Evolutionary conservation across 2,797 vertebrate genomes (phyloP), one percentile per base, ranked within the genome.

Genomic region (Peromyscus eremicus): DNA sequence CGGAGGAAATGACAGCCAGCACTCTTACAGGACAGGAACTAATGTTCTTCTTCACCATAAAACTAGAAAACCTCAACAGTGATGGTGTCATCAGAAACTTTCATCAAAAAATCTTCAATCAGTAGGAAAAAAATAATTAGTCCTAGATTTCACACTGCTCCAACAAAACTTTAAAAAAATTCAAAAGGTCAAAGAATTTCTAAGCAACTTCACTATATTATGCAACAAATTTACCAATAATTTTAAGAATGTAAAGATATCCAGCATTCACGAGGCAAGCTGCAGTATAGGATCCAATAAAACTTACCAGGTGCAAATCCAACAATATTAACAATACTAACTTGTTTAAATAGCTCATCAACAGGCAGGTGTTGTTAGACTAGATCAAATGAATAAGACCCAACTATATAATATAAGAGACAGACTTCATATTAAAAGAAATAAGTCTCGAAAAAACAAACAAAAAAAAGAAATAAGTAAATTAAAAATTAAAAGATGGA

Each of bases 121-220:
- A 70, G 9, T 11, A 60, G 32, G 43, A 34, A 60, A 85, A 70
- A 92, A 77, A 71, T 81, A 64, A 82, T 49, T 87, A 94, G 66
- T 9, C 13, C 34, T 57, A 95, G 2, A 71, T 23, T 83, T 84
- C 85, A 94, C 27, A n/a, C 60, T 76, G 55, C 8, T 6, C 57
- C 55, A 92, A 21, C 93, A 86, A 94, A 86, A 95, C 80, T 64
- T 76, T 80, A 85, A 91, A 75, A 95, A 91, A 70, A 92, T 11
- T 12, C n/a, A 57, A 95, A 94, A 46, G 68, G 27, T n/a, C 49
- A 92, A 94, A 73, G 34, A 55, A 23, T 46, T 92, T 89, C 55
- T 73, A 66, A 81, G 52, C 62, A 95, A 55, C 34, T 76, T 87
- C 91, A 57, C 46, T 43, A 11, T 19, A 90, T 83, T 75, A 16